These are phyloP conservation scores for Parauchenoglanis punctatus DNA, from an alignment of 2,797 vertebrate species.

Conservation along the genomic window DNA sequence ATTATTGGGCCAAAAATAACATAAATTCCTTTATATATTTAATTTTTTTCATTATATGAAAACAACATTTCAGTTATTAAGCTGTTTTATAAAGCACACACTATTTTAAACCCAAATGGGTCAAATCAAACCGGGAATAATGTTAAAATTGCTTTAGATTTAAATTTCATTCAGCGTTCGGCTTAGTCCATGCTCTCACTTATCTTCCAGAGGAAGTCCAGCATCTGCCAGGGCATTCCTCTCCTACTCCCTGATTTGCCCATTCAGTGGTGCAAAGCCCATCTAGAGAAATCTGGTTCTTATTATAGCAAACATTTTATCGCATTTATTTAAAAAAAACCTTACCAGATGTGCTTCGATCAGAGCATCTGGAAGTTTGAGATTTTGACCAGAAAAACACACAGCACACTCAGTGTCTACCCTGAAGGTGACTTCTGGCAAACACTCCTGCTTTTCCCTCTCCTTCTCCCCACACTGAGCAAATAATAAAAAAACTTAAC, in stretches of 20 bases:
- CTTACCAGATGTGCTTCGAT: slow-evolving; percentile 61
- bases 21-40: background rate
- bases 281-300: slow-evolving; percentile 70
- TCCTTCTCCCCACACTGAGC: slow-evolving; percentile 6
- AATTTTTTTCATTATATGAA: slow-evolving; percentile 7
- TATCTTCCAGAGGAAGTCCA: slow-evolving; percentile 65
- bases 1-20: slow-evolving; percentile 17
- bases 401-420: slow-evolving; percentile 53
- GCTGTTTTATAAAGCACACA: background rate
- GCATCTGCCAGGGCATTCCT: slow-evolving; percentile 67
- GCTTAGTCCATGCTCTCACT: slow-evolving; percentile 48
- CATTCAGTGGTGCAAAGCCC: slow-evolving; percentile 63
- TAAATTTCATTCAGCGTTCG: background rate
- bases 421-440: slow-evolving; percentile 72
- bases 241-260: slow-evolving; percentile 65
- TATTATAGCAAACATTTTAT: slow-evolving; percentile 71
- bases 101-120: slow-evolving; percentile 3
- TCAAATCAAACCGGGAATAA: slow-evolving; percentile 5
- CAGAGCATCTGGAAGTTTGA: slow-evolving; percentile 72
- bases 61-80: slow-evolving; percentile 10
- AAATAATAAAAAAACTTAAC: slow-evolving; percentile 39
- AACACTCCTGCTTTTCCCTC: slow-evolving; percentile 56
- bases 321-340: slow-evolving; percentile 49
- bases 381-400: slow-evolving; percentile 47
- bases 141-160: background rate